Evolutionary conservation across 1,140 invertebrate genomes (phyloP).

Genomic region (Lordiphosa stackelbergi): DNA sequence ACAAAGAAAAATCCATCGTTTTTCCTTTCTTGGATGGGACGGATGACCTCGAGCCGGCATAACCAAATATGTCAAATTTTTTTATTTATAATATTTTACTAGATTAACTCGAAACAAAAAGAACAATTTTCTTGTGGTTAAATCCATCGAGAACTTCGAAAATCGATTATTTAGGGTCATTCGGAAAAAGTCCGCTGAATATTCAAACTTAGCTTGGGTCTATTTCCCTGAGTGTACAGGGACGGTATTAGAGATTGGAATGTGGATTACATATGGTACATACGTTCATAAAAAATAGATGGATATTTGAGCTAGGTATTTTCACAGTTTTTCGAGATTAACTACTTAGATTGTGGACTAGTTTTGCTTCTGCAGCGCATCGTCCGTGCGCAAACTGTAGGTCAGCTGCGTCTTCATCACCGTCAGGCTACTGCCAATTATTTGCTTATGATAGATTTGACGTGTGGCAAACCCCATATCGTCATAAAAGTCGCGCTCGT

Average conservation of each 20-base stretch:
- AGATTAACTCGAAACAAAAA: no score
- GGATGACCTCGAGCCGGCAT: no score
- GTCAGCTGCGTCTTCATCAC: constrained; percentile 74
- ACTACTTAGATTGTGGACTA: constrained; percentile 33
- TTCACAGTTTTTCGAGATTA: constrained; percentile 44
- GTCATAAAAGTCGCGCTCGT: constrained; percentile 66
- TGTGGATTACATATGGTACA: constrained; percentile 21
- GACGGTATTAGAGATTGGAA: constrained; percentile 26
- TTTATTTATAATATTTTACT: no score
- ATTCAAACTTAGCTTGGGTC: no score
- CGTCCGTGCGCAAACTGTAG: constrained; percentile 45
- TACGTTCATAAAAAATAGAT: constrained; percentile 23
- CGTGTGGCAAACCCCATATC: constrained; percentile 64
- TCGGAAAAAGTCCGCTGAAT: no score
- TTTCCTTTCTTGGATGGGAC: no score
- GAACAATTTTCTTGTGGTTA: no score
- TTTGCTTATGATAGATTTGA: constrained; percentile 76
- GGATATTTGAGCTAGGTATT: constrained; percentile 27
- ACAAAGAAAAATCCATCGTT: no score
- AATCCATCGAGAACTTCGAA: no score
- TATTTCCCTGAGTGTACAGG: no score
- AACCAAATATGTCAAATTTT: no score
- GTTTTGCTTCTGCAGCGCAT: constrained; percentile 55
- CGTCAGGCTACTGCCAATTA: constrained; percentile 65
- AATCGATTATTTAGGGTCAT: no score